Percentiles rank a stretch among this genome's conserved stretches.
Evolutionary conservation across 2,888 invertebrate genomes (phyloP).

Genomic region (Dusona sp.): DNA sequence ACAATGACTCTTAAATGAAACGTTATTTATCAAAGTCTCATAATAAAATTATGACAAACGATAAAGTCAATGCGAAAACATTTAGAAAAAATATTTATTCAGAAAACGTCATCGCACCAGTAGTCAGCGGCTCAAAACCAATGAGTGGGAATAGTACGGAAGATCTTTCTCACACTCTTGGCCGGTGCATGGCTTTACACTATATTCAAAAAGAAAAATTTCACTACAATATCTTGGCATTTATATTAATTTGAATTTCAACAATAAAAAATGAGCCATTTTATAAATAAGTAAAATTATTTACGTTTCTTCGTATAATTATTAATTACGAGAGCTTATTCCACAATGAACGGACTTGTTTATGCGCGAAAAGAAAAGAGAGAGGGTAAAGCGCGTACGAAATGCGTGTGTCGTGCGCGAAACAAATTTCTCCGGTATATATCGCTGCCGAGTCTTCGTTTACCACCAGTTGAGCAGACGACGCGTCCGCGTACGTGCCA

Average conservation of each 20-base stretch:
- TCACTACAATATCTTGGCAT: neutral
- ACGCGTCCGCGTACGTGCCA: slow-evolving; percentile 75
- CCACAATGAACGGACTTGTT: neutral
- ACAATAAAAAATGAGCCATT: neutral
- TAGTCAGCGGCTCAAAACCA: too few relatives aligned
- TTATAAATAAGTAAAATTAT: neutral
- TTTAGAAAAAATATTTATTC: too few relatives aligned
- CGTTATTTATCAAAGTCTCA: too few relatives aligned
- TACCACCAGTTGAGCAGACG: slow-evolving; percentile 82
- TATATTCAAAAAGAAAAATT: neutral
- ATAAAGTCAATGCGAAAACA: too few relatives aligned
- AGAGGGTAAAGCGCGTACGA: neutral
- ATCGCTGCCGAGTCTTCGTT: neutral
- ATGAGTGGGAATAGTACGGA: too few relatives aligned
- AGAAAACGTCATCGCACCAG: too few relatives aligned
- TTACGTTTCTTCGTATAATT: too few relatives aligned
- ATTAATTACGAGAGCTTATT: too few relatives aligned
- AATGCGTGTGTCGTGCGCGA: slow-evolving; percentile 35
- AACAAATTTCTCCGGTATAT: slow-evolving; percentile 24
- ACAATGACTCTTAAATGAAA: too few relatives aligned
- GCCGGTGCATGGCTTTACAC: too few relatives aligned
- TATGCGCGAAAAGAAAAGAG: neutral
- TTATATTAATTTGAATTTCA: neutral
- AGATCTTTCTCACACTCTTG: too few relatives aligned
- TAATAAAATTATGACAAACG: too few relatives aligned